Evolutionary conservation across 2,113 vertebrate genomes (phyloP).

Genomic region (Atlantisia rogersi): DNA sequence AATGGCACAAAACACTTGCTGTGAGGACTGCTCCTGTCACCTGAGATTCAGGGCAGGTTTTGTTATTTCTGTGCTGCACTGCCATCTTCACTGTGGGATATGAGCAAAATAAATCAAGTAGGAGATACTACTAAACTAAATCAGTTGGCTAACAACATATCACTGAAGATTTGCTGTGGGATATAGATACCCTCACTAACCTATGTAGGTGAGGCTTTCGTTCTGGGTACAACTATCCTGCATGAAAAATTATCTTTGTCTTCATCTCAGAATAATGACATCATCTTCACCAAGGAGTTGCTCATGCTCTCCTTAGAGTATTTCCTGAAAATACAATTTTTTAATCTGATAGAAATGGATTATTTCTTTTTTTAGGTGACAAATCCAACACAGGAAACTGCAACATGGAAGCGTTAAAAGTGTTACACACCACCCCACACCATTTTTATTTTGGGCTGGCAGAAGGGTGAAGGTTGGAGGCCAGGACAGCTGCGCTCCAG

Average conservation of each 20-base stretch:
- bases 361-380: background rate
- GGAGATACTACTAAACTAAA: background rate
- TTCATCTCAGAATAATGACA: background rate
- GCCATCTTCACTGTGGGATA: background rate
- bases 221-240: background rate
- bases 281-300: background rate
- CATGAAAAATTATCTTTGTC: background rate
- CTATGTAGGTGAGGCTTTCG: background rate
- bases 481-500: background rate
- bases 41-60: background rate
- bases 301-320: background rate
- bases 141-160: background rate
- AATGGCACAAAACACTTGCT: rapidly evolving
- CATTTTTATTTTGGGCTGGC: background rate
- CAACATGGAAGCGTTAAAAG: background rate
- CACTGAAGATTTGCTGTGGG: background rate
- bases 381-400: background rate
- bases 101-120: background rate
- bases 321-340: background rate
- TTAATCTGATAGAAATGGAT: background rate
- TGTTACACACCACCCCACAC: background rate
- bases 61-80: background rate
- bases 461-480: background rate
- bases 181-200: background rate
- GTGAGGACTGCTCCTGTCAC: rapidly evolving